phyloP scores from a whole-genome alignment of 2,888 invertebrate genomes.

The Rhaphigaster nebulosa region DNA sequence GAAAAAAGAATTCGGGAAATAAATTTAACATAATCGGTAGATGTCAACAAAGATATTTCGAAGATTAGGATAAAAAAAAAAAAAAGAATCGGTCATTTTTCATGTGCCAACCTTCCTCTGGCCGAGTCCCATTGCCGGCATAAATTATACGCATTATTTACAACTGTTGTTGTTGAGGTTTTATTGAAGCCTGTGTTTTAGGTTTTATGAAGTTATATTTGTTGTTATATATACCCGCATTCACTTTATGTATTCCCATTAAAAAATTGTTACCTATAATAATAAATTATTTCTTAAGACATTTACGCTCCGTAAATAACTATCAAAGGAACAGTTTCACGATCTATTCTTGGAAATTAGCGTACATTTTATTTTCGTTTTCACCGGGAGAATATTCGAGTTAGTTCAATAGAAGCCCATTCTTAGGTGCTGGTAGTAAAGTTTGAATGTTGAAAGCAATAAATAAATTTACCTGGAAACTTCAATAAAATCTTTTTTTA shows the following conservation, averaged over 20 bases:
- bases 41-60: background rate
- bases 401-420: too few species aligned
- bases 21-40: constrained; percentile 18
- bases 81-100: background rate
- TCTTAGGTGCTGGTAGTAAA: too few species aligned
- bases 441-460: too few species aligned
- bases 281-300: background rate
- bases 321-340: background rate
- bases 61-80: background rate
- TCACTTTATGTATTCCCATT: background rate
- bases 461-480: too few species aligned
- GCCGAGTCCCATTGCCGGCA: background rate
- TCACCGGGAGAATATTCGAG: too few species aligned
- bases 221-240: background rate
- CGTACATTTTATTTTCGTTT: background rate
- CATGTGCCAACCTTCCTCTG: background rate
- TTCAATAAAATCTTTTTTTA: too few species aligned
- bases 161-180: background rate
- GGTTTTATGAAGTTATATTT: background rate
- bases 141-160: background rate
- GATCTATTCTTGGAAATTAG: background rate
- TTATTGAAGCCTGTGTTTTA: background rate
- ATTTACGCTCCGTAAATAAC: background rate
- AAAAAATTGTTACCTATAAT: background rate
- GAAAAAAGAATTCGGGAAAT: background rate